Evolutionary conservation across 2,888 invertebrate species (phyloP).

Genomic region (Nephrotoma appendiculata): DNA sequence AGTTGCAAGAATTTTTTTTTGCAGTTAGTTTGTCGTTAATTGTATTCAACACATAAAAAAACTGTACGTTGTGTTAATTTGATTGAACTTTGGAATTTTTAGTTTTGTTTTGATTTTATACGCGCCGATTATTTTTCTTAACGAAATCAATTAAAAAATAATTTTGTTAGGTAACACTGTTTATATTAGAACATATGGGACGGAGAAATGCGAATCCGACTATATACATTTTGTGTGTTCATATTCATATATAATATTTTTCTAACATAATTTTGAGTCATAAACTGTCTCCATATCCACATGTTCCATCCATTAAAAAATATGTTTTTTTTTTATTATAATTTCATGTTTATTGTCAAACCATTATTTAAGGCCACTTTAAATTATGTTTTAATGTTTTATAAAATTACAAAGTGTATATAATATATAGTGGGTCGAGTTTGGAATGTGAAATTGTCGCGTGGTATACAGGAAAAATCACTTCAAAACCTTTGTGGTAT

Average conservation of each 20-base stretch:
- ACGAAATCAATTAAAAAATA: not conserved
- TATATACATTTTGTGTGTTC: not conserved
- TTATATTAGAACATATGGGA: not conserved
- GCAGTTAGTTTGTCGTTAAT: not conserved
- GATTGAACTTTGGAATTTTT: not conserved
- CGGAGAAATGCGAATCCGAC: not conserved
- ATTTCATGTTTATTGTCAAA: not conserved
- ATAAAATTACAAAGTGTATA: not conserved
- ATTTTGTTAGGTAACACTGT: too few relatives aligned
- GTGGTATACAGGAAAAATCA: not conserved
- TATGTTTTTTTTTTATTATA: not conserved
- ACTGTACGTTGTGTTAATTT: not conserved
- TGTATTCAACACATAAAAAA: not conserved
- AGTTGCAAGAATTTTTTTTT: not conserved
- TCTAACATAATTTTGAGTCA: not conserved
- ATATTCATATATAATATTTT: not conserved
- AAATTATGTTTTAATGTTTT: not conserved
- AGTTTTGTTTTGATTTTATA: not conserved
- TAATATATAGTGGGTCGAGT: not conserved
- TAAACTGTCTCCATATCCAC: not conserved
- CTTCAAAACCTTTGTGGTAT: not conserved
- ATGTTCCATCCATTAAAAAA: not conserved
- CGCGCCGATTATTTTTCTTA: not conserved
- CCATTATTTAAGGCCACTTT: not conserved
- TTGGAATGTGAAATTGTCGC: not conserved